These are phyloP conservation scores for Psilopogon haemacephalus DNA, from an alignment of 2,113 vertebrate species.

Conservation along the genomic window DNA sequence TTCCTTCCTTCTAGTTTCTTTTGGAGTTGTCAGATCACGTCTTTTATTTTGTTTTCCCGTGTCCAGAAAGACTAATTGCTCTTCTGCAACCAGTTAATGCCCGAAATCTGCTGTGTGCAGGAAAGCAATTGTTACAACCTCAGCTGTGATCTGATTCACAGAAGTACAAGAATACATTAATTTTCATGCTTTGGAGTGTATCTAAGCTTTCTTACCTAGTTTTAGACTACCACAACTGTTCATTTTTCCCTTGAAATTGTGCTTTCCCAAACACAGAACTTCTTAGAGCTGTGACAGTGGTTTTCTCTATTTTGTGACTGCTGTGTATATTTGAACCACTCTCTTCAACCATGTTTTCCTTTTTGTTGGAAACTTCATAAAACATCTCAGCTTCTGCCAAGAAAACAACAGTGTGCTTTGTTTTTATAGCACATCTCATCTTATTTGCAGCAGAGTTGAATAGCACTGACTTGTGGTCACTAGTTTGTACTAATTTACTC, in stretches of 20 bases:
- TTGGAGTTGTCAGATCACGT: background rate
- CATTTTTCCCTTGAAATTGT: background rate
- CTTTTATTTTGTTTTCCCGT: constrained; percentile 7
- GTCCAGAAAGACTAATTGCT: constrained; percentile 9
- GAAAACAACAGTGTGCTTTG: background rate
- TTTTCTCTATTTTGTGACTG: background rate
- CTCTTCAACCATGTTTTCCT: background rate
- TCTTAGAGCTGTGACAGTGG: background rate
- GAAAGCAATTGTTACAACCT: constrained; percentile 15
- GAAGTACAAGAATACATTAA: background rate
- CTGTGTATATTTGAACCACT: background rate
- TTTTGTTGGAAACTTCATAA: background rate
- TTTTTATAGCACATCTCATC: background rate
- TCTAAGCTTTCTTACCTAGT: background rate
- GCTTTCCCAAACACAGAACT: background rate
- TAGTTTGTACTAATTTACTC: background rate
- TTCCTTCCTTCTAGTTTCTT: background rate
- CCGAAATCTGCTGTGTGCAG: constrained; percentile 10
- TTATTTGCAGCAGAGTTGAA: background rate
- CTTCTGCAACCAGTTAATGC: background rate
- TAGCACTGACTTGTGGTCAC: background rate
- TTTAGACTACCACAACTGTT: background rate
- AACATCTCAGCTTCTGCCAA: background rate
- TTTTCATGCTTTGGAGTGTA: constrained; percentile 26
- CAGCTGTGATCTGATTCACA: constrained; percentile 35